Percentiles rank a stretch among this genome's conserved stretches.
phyloP scores from a whole-genome alignment of 2,888 invertebrate genomes.

The Protonemura montana region DNA sequence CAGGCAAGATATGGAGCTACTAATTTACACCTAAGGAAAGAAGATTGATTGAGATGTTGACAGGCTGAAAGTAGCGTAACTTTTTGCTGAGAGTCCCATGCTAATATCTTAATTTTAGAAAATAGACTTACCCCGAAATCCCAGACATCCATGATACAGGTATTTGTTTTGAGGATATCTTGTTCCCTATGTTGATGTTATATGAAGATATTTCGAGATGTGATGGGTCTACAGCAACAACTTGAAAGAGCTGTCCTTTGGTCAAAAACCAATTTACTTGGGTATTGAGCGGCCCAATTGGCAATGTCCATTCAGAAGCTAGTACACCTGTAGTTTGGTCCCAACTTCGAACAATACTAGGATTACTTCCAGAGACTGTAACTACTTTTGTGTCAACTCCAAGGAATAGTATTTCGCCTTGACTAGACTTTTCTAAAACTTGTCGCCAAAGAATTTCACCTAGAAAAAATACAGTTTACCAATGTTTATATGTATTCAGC shows the following conservation, averaged over 20 bases:
- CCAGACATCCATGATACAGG: constrained; percentile 68
- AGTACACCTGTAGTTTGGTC: constrained; percentile 72
- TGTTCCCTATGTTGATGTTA: constrained; percentile 67
- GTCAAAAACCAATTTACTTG: constrained; percentile 64
- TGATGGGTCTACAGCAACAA: constrained; percentile 67
- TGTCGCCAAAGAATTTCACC: constrained; percentile 85
- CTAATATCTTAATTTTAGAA: constrained; percentile 26
- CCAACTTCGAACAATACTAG: constrained; percentile 78
- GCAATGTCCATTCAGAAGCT: constrained; percentile 56
- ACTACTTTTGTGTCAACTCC: constrained; percentile 71
- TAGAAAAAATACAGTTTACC: constrained; percentile 54
- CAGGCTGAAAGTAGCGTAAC: too few species aligned
- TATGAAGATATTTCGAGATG: constrained; percentile 73
- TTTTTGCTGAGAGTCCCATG: neutral
- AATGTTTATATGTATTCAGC: too few species aligned
- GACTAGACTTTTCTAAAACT: constrained; percentile 71
- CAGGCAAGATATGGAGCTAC: constrained; percentile 73
- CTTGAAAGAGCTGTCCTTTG: constrained; percentile 67
- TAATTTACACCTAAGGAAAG: constrained; percentile 66
- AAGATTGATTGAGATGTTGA: constrained; percentile 1
- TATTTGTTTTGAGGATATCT: constrained; percentile 64
- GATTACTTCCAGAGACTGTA: constrained; percentile 77
- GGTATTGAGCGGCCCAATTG: constrained; percentile 31
- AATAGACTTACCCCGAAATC: constrained; percentile 53
- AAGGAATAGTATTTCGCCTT: constrained; percentile 73